A percentile compares a stretch with the other conserved stretches of the same genome.
phyloP scores from a whole-genome alignment of 2,888 invertebrate species.

The Archips crataeganus region DNA sequence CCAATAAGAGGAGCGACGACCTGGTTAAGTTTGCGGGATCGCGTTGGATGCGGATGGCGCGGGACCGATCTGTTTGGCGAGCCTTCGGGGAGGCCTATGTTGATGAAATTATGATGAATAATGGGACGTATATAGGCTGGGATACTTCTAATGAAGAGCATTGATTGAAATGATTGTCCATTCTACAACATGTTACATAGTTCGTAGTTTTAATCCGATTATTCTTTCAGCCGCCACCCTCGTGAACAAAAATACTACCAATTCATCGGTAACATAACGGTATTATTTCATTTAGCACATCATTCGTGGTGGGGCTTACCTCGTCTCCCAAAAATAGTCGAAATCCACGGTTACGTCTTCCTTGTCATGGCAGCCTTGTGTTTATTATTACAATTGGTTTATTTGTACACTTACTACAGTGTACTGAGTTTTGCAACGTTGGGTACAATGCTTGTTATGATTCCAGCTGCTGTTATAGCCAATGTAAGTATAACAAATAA shows the following conservation, averaged over 20 bases:
- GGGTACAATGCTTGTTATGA: slow-evolving; percentile 37
- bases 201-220: too few species aligned
- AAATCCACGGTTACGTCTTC: background rate
- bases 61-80: too few species aligned
- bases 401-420: slow-evolving; percentile 20
- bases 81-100: too few species aligned
- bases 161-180: too few species aligned
- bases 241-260: slow-evolving; percentile 29
- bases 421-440: slow-evolving; percentile 24
- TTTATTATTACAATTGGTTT: slow-evolving; percentile 17
- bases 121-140: too few species aligned
- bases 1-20: too few species aligned
- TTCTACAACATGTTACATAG: too few species aligned
- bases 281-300: slow-evolving; percentile 8
- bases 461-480: slow-evolving; percentile 20
- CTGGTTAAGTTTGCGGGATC: too few species aligned
- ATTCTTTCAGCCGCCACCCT: slow-evolving; percentile 22
- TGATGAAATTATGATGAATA: too few species aligned
- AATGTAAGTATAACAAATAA: background rate
- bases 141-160: too few species aligned
- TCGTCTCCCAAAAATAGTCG: background rate
- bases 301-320: slow-evolving; percentile 28
- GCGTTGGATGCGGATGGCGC: too few species aligned
- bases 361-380: background rate
- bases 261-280: slow-evolving; percentile 12